Evolutionary conservation across 2,113 vertebrate species (phyloP).

Genomic region (Mormoops blainvillei): DNA sequence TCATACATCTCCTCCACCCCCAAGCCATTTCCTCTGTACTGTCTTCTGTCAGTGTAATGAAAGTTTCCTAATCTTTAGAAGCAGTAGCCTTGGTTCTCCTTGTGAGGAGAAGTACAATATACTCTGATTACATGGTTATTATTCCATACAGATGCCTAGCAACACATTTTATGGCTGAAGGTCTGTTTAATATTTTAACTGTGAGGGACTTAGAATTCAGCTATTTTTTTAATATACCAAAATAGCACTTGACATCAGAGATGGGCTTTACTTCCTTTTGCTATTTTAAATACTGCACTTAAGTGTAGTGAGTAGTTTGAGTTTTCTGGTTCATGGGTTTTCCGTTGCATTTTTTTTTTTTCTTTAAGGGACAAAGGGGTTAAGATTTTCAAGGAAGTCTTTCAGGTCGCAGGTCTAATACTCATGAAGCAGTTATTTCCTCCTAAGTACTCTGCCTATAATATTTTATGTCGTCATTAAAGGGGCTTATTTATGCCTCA

Average conservation of each 20-base stretch:
- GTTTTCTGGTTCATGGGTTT: constrained; percentile 50
- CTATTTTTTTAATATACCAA: constrained; percentile 43
- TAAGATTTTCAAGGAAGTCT: constrained; percentile 29
- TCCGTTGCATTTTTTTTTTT: neutral
- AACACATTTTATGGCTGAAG: constrained; percentile 47
- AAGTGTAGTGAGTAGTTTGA: constrained; percentile 28
- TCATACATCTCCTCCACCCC: constrained; percentile 50
- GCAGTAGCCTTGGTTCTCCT: constrained; percentile 44
- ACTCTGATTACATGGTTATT: constrained; percentile 48
- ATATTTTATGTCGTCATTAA: neutral
- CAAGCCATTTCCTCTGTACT: constrained; percentile 69
- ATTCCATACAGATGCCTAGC: constrained; percentile 56
- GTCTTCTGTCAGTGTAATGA: constrained; percentile 62
- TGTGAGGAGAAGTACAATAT: neutral
- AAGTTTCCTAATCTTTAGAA: constrained; percentile 56
- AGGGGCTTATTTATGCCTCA: neutral
- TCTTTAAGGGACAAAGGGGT: neutral
- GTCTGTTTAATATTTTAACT: constrained; percentile 56
- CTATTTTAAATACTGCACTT: constrained; percentile 53
- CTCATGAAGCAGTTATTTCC: neutral
- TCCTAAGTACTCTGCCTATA: neutral
- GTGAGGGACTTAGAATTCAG: constrained; percentile 47
- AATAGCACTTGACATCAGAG: constrained; percentile 54
- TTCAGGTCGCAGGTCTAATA: neutral
- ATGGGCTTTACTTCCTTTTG: constrained; percentile 55